Percentiles rank a stretch among this genome's conserved stretches.
phyloP scores from a whole-genome alignment of 2,797 vertebrate genomes.

The Aythya fuligula region DNA sequence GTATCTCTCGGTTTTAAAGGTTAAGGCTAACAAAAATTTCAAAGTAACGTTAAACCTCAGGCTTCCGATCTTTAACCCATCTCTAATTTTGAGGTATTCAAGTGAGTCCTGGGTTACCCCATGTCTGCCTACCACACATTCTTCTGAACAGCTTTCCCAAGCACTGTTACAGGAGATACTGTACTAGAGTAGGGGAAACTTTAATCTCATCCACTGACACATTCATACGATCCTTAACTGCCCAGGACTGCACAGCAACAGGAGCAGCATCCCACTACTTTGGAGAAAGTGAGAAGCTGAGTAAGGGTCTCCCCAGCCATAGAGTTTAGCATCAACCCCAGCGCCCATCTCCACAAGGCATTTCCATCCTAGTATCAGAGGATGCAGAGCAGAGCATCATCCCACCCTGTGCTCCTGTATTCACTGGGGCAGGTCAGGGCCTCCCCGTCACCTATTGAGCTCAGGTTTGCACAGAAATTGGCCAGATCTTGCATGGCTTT shows the following conservation, averaged over 20 bases:
- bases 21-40: constrained; percentile 49
- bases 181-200: background rate
- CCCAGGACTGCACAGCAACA: fast-evolving
- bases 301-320: fast-evolving
- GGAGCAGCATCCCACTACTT: background rate
- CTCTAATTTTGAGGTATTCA: constrained; percentile 61
- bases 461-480: fast-evolving
- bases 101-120: constrained; percentile 15
- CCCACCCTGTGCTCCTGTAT: fast-evolving
- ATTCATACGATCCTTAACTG: background rate
- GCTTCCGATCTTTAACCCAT: constrained; percentile 50
- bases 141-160: constrained; percentile 9
- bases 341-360: background rate
- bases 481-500: background rate
- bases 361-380: background rate
- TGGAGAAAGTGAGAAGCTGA: background rate
- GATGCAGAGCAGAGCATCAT: background rate
- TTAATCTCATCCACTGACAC: background rate
- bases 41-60: constrained; percentile 55
- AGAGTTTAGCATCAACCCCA: background rate
- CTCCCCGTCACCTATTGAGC: background rate
- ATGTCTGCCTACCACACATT: background rate
- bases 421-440: background rate
- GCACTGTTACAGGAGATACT: background rate
- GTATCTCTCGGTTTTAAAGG: constrained; percentile 13